These are phyloP conservation scores for Desoria tigrina DNA, from an alignment of 2,888 invertebrate genomes.

Conservation along the genomic window DNA sequence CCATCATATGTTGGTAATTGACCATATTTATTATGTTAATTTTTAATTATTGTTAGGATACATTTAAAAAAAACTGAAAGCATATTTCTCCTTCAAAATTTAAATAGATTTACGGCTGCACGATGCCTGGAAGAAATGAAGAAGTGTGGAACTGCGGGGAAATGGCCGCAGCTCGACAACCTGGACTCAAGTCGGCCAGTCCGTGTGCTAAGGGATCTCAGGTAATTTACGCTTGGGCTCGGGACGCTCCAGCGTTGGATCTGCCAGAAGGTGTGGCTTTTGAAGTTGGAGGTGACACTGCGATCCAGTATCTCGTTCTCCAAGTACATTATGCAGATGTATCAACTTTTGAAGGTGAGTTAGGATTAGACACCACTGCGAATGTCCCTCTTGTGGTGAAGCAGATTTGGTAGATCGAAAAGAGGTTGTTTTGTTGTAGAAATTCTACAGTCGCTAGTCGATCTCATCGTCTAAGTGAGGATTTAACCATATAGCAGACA, in stretches of 20 bases:
- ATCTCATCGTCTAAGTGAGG: no score
- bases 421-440: not conserved
- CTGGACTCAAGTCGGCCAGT: slow-evolving; percentile 63
- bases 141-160: slow-evolving; percentile 90
- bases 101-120: slow-evolving; percentile 76
- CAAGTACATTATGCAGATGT: slow-evolving; percentile 85
- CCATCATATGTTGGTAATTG: slow-evolving; percentile 80
- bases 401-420: no score
- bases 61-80: not conserved
- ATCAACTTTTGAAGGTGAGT: slow-evolving; percentile 42
- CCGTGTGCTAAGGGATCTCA: slow-evolving; percentile 72
- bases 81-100: no score
- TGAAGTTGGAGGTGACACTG: slow-evolving; percentile 79
- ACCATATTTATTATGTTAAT: not conserved
- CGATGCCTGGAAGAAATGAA: slow-evolving; percentile 71
- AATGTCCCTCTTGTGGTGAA: no score
- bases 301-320: slow-evolving; percentile 84
- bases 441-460: not conserved
- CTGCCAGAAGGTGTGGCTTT: slow-evolving; percentile 89
- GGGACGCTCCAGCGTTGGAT: slow-evolving; percentile 79
- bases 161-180: slow-evolving; percentile 67
- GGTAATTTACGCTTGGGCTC: slow-evolving; percentile 93
- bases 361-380: not conserved
- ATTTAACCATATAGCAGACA: no score
- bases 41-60: not conserved